Evolutionary conservation across 1,140 invertebrate species (phyloP).

Genomic region (Vanessa tameamea): DNA sequence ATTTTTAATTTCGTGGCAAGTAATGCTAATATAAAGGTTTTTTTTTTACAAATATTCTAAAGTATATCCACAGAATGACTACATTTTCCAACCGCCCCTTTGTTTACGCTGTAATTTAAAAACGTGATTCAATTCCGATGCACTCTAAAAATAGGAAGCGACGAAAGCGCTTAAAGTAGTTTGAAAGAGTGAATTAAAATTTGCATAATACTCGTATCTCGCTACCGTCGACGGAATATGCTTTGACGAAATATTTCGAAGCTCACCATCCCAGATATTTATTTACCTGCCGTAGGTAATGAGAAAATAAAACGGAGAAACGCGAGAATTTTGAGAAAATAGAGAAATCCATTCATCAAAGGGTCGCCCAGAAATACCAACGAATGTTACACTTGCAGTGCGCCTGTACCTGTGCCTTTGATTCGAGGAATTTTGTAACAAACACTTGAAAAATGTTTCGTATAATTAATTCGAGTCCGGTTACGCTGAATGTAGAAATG

Average conservation of each 20-base stretch:
- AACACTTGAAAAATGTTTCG: constrained; percentile 18
- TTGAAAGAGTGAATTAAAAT: constrained; percentile 29
- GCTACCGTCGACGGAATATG: constrained; percentile 27
- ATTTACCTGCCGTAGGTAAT: constrained; percentile 9
- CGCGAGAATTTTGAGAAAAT: constrained; percentile 2
- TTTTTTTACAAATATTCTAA: no score
- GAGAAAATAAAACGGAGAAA: constrained; percentile 13
- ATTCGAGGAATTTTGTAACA: constrained; percentile 21
- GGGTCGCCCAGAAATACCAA: constrained; percentile 17
- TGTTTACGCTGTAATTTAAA: constrained; percentile 30
- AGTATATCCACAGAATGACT: neutral
- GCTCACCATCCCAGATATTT: constrained; percentile 14
- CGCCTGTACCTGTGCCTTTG: constrained; percentile 7
- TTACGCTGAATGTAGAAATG: constrained; percentile 6
- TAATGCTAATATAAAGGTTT: no score
- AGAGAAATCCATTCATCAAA: constrained; percentile 22
- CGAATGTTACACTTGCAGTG: constrained; percentile 5
- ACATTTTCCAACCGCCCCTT: constrained; percentile 6
- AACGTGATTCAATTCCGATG: constrained; percentile 28
- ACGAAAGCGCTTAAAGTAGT: constrained; percentile 30
- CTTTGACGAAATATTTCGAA: constrained; percentile 36
- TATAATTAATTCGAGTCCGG: constrained; percentile 25
- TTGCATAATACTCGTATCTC: constrained; percentile 23
- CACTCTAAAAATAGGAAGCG: constrained; percentile 26
- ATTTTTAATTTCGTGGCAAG: no score